Base-by-base conservation (phyloP, 2,888 invertebrate genomes). In the Lochmaea capreae region DNA sequence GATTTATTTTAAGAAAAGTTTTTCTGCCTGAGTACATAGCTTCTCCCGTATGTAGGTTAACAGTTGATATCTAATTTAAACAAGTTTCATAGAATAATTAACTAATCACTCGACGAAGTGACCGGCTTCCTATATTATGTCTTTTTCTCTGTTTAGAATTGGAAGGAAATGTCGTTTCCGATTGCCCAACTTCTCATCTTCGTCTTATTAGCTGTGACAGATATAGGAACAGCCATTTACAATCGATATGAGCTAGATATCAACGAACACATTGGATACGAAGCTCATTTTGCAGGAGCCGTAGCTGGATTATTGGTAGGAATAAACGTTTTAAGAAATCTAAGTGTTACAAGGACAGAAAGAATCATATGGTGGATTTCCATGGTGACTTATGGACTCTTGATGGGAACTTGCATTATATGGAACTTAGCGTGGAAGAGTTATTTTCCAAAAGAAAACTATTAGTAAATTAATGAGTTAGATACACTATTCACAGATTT, bases 81-180 rank as follows among this genome's bases (percentile, higher is more conserved):
- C 33, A 39, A 39, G 22, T 1, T 8, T 39, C 9, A 39, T 39
- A 9, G 9, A 39, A 39, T 8, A 39, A 8, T 39, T 39, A 39
- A 39, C 33, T 39, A 6, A 8, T 39, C 9, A 39, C 33, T 39
- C 33, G 8, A 39, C 33, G 8, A 39, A 39, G 33, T 39, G 33
- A 39, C 33, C 33, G 8, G 8, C 8, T 8, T 6, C 0, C 33
- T 39, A 39, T 39, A 39, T 46, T 14, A 4, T 62, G 0, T 49
- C n/a, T 33, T 67, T 61, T 66, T 16, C 54, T 62, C 46, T 75
- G 77, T 79, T 46, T 88, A 97, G 96, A 99, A 99, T 87, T 99
- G 97, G 96, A 90, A 91, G 16, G 97, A 99, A 88, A 99, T 99
- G 99, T 95, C 97, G 83, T 97, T 94, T 85, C 96, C 97, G 1